These are phyloP conservation scores for Erythrocercus mccallii DNA, from an alignment of 2,113 vertebrate genomes.

Conservation along the genomic window DNA sequence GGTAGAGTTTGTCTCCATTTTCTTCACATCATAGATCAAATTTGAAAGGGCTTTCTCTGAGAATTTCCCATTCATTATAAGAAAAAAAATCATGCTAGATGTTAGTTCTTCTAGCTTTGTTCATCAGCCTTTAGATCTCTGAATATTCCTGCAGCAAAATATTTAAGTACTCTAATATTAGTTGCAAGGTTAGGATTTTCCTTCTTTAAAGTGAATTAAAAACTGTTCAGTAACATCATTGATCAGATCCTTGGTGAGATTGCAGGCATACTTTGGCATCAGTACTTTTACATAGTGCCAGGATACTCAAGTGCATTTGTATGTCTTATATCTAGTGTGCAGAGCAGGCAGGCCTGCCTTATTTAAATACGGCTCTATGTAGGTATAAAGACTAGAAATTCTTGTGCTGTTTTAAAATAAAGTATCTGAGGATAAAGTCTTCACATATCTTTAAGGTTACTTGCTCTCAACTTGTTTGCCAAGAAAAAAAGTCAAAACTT, in stretches of 20 bases:
- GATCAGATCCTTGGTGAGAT: background rate
- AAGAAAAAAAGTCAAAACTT: background rate
- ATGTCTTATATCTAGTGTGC: background rate
- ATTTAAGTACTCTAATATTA: background rate
- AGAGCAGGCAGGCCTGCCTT: background rate
- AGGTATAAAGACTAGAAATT: background rate
- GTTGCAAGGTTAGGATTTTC: background rate
- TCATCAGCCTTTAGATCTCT: background rate
- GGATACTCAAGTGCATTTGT: background rate
- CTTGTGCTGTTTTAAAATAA: background rate
- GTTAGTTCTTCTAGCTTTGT: background rate
- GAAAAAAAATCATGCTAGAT: background rate
- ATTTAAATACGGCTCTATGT: background rate
- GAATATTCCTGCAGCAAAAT: background rate
- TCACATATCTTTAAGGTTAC: background rate
- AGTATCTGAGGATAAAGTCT: background rate
- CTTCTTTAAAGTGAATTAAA: background rate
- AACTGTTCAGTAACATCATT: background rate
- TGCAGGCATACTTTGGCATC: background rate
- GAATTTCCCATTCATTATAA: background rate
- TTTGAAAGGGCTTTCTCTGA: background rate
- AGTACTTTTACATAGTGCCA: background rate
- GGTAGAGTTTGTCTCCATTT: background rate
- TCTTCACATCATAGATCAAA: background rate
- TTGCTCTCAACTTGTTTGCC: background rate